Percentiles rank a stretch among this genome's conserved stretches.
Conservation (phyloP, 2,113 vertebrate genomes). For the Cryptomyrus ogoouensis region DNA sequence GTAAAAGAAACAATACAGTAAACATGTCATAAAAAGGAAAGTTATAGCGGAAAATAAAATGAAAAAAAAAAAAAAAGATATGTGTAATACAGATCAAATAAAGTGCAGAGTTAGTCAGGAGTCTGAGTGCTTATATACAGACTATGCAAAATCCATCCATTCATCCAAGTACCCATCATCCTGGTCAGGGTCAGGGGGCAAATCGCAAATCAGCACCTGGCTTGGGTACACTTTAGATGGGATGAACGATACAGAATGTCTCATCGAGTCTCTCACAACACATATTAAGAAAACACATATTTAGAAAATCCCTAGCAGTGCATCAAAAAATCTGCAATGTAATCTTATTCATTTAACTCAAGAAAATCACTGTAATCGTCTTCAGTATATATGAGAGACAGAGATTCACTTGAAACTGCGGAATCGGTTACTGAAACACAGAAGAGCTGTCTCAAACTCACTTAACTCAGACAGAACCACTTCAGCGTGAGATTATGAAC, state of each 20-base stretch:
- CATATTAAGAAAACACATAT: background rate
- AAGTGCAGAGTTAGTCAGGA: background rate
- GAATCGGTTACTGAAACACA: background rate
- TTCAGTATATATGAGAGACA: background rate
- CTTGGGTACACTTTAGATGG: background rate
- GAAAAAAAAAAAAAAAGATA: background rate
- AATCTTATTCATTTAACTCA: constrained; percentile 6
- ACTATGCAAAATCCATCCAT: background rate
- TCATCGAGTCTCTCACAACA: background rate
- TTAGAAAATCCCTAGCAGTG: background rate
- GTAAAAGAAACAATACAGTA: background rate
- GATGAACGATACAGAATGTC: background rate
- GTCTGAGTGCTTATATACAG: background rate
- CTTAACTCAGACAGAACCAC: background rate
- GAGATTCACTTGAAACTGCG: background rate
- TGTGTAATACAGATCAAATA: background rate
- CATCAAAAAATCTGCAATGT: background rate
- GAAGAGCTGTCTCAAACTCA: background rate
- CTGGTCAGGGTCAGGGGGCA: background rate
- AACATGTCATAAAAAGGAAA: background rate
- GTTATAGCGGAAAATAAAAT: background rate
- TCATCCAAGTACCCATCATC: background rate
- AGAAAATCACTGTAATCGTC: background rate
- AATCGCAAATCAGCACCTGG: background rate
- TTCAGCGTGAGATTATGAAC: background rate